Evolutionary conservation across 2,888 invertebrate genomes (phyloP).

Genomic region (Acleris emargana): DNA sequence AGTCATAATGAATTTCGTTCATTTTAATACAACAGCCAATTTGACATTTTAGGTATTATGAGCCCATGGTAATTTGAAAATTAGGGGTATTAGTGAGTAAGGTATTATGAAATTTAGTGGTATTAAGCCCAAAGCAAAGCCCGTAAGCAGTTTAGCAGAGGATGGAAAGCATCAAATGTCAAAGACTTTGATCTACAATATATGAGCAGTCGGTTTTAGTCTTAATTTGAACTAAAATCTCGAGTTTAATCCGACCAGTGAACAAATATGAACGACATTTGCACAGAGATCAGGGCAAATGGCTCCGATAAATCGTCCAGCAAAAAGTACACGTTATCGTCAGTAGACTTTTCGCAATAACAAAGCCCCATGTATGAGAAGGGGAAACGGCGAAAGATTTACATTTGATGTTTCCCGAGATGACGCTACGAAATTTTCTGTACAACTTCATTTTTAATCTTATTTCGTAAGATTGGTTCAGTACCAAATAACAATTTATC

Average conservation of each 20-base stretch:
- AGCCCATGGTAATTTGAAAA: no score
- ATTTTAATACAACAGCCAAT: no score
- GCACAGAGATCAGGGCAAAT: neutral
- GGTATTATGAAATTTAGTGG: no score
- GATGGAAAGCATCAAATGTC: no score
- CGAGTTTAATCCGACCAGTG: neutral
- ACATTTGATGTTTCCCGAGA: constrained; percentile 32
- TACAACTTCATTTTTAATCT: constrained; percentile 18
- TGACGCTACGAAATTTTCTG: constrained; percentile 20
- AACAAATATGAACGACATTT: neutral
- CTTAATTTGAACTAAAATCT: neutral
- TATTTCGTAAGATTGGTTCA: constrained; percentile 12
- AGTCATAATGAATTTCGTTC: no score
- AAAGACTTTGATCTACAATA: no score
- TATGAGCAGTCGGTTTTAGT: neutral
- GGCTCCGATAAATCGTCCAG: constrained; percentile 12
- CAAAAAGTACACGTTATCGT: constrained; percentile 16
- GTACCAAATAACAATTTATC: no score
- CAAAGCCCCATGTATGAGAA: constrained; percentile 10
- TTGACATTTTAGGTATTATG: no score
- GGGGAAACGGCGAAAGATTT: constrained; percentile 25
- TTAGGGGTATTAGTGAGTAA: no score
- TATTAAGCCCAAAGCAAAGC: no score
- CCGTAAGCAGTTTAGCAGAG: no score
- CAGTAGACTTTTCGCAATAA: constrained; percentile 22